phyloP scores from a whole-genome alignment of 2,113 vertebrate genomes.

The Serinus canaria region DNA sequence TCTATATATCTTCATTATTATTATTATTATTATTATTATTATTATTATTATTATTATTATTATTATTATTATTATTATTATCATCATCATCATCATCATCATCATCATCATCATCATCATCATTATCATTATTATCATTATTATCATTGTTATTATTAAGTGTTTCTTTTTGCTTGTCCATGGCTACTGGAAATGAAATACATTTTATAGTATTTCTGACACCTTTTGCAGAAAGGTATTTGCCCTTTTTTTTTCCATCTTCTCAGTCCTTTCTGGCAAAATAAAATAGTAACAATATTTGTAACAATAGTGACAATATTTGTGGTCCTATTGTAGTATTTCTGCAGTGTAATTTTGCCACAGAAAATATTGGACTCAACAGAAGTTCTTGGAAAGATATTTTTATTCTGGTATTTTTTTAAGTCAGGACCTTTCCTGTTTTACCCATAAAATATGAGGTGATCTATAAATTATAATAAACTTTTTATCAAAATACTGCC shows the following conservation, averaged over 20 bases:
- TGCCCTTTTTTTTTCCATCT: neutral
- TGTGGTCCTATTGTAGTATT: neutral
- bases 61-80: too few species aligned
- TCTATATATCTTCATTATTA: neutral
- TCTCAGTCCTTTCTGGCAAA: neutral
- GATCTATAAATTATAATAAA: neutral
- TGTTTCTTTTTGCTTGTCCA: neutral
- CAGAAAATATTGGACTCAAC: neutral
- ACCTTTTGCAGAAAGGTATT: neutral
- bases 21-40: too few species aligned
- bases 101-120: too few species aligned
- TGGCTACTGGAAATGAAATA: neutral
- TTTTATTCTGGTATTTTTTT: neutral
- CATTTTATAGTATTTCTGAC: neutral
- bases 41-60: too few species aligned
- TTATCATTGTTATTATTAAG: neutral
- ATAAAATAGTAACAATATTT: neutral
- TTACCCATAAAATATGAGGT: neutral
- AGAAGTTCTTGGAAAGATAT: neutral
- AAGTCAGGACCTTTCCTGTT: neutral
- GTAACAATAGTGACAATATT: neutral
- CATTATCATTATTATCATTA: too few species aligned
- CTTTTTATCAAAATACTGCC: neutral
- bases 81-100: too few species aligned
- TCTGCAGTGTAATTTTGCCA: neutral